phyloP scores from a whole-genome alignment of 1,140 invertebrate genomes.

The Formica exsecta region DNA sequence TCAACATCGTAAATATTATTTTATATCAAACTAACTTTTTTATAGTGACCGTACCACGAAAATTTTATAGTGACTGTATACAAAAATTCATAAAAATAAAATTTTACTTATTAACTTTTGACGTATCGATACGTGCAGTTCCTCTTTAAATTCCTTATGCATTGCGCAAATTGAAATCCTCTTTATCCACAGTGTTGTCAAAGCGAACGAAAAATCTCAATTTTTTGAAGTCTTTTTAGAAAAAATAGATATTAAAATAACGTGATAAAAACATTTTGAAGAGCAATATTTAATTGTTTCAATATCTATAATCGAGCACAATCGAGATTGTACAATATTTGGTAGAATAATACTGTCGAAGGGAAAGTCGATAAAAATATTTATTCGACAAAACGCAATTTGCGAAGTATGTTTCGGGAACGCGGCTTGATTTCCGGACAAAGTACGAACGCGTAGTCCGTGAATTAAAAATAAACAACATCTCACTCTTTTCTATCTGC shows the following conservation, averaged over 20 bases:
- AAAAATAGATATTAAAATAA: background rate
- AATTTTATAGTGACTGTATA: no score
- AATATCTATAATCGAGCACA: background rate
- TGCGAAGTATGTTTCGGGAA: conserved; percentile 43
- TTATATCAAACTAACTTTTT: no score
- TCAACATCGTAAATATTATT: no score
- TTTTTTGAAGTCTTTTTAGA: background rate
- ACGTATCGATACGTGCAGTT: no score
- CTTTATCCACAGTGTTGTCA: background rate
- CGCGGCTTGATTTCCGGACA: conserved; percentile 14
- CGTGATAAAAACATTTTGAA: background rate
- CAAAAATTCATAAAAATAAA: no score
- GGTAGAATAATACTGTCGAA: background rate
- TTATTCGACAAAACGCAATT: conserved; percentile 38
- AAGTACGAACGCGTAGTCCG: background rate
- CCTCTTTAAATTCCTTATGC: conserved; percentile 1
- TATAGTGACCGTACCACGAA: no score
- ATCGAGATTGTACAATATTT: conserved; percentile 36
- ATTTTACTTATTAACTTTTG: no score
- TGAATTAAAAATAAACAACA: conserved; percentile 58
- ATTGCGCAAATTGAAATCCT: background rate
- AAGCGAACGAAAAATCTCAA: background rate
- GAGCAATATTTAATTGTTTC: conserved; percentile 4
- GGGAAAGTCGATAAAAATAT: conserved; percentile 41
- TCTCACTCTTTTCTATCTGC: conserved; percentile 7